Base-by-base conservation (phyloP, 2,888 invertebrate species). In the Mylabris sibirica region DNA sequence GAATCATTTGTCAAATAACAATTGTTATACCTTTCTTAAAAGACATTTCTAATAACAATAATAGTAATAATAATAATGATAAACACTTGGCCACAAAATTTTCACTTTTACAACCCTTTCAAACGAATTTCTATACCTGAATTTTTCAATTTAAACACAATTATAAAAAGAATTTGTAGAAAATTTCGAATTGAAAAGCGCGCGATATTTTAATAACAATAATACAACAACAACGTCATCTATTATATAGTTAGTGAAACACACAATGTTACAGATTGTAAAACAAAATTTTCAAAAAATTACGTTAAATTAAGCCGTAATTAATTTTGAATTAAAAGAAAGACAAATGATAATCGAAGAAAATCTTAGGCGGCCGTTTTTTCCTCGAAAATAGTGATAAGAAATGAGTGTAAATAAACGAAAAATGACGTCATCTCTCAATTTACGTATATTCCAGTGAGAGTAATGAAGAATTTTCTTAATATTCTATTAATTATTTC, bases 1-100 rank as follows among this genome's bases (percentile, higher is more conserved):
- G 82, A 82, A 82, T 82, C 84, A 84, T 84, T 84, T 84, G 84
- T 84, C 83, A 84, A 83, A 82, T 72, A 77, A 71, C 81, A 79
- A 83, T 84, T 83, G 82, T 84, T 81, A 82, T 57, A 24, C 12
- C 11, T 24, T 20, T 24, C n/a, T 17, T 49, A 49, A 57, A 57
- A 57, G 24, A 24, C 24, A 57, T 57, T 57, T 57, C 57, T 24
- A 57, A 72, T 57, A 24, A 78, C 79, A 77, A 80, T 20, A 77
- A 80, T 20, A 44, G 72, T 20, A 49, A 78, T 80, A 77, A 80
- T 79, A 77, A 80, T 20, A 44, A 72, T 20, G 17, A 78, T 80
- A 77, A 80, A 78, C 80, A 74, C 74, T 75, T 80, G 80, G 79
- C 81, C 80, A 75, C 81, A 75, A 75, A 67, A 64, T 60, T 68